Conservation (phyloP, 1,140 invertebrate genomes). For the Diachasma alloeum region DNA sequence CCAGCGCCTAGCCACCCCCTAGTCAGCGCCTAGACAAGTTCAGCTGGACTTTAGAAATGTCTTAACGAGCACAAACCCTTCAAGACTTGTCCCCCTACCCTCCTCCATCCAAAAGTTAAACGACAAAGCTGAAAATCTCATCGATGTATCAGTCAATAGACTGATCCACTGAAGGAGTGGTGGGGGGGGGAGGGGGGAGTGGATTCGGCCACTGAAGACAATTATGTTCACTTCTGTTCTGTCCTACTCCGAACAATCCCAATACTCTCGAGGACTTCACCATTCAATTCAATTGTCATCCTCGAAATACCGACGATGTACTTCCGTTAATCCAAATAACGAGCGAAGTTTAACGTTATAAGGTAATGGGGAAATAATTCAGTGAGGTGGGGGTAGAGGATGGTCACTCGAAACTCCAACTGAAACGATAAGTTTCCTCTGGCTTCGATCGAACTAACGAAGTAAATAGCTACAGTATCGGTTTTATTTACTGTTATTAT, state of each 20-base stretch:
- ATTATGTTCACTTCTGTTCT: background rate
- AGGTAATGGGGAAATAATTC: conserved; percentile 3
- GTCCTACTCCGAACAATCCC: background rate
- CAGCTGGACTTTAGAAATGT: background rate
- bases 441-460: background rate
- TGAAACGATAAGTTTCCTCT: background rate
- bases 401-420: background rate
- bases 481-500: background rate
- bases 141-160: background rate
- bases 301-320: background rate
- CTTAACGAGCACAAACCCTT: background rate
- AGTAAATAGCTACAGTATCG: background rate
- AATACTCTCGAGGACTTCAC: background rate
- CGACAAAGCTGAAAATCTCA: background rate
- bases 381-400: background rate
- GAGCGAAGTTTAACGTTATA: background rate
- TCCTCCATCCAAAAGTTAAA: background rate
- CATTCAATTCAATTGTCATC: background rate
- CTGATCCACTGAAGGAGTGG: background rate
- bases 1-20: background rate
- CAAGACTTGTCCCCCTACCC: background rate
- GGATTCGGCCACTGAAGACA: background rate
- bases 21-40: background rate
- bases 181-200: background rate
- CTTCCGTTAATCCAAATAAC: conserved; percentile 5